A percentile compares a stretch with the other conserved stretches of the same genome.
phyloP scores from a whole-genome alignment of 2,888 invertebrate genomes.

The Nipponacmea schrenckii region DNA sequence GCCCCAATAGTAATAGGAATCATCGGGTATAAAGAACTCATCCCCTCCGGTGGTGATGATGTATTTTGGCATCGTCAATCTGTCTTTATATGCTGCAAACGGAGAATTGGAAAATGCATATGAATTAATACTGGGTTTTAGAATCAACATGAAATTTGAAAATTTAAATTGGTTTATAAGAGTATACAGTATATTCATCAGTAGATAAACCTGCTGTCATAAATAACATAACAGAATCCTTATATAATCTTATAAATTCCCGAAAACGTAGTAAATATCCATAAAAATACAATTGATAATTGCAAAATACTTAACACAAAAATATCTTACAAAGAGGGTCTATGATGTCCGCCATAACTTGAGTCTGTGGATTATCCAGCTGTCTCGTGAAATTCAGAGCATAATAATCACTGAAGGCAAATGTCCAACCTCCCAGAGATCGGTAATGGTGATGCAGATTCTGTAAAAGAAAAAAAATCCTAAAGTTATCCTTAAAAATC shows the following conservation, averaged over 20 bases:
- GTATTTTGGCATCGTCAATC: conserved; percentile 39
- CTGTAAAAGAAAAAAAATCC: conserved; percentile 20
- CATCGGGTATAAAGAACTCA: conserved; percentile 42
- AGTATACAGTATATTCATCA: too few relatives aligned
- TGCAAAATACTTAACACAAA: background rate
- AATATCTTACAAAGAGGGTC: conserved; percentile 32
- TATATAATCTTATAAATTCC: too few relatives aligned
- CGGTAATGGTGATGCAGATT: conserved; percentile 45
- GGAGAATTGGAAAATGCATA: background rate
- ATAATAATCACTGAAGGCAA: conserved; percentile 45
- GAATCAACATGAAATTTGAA: too few relatives aligned
- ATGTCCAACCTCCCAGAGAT: conserved; percentile 47
- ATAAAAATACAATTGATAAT: too few relatives aligned
- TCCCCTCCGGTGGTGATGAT: conserved; percentile 37
- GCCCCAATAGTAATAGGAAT: conserved; percentile 33
- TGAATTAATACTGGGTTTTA: background rate
- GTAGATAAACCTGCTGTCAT: too few relatives aligned
- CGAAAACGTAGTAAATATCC: too few relatives aligned
- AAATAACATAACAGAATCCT: too few relatives aligned
- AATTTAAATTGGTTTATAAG: too few relatives aligned
- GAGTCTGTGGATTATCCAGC: conserved; percentile 32
- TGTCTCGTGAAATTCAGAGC: conserved; percentile 33
- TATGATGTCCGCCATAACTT: conserved; percentile 29
- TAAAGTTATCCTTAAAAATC: too few relatives aligned
- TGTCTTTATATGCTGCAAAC: conserved; percentile 32